Conservation (phyloP, 30 jellyfish, hydroid and myxozoan species). For the Cassiopea xamachana region DNA sequence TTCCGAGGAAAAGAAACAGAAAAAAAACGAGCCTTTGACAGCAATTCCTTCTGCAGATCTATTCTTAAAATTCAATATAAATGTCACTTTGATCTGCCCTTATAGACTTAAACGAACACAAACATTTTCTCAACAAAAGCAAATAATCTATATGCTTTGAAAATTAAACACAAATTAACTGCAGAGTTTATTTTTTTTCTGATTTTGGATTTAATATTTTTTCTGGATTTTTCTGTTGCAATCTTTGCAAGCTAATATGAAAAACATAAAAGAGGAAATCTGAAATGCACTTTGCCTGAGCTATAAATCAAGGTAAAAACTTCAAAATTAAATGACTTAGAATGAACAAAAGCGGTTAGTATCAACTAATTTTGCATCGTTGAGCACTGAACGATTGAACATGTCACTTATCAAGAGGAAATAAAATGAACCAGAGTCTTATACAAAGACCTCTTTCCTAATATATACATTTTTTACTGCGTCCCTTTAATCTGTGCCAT, state of each 20-base stretch:
- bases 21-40: constrained; percentile 18
- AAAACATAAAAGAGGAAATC: not conserved
- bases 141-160: constrained; percentile 28
- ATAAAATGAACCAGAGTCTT: not conserved
- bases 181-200: not conserved
- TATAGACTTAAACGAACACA: constrained; percentile 37
- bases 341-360: not conserved
- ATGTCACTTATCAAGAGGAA: not conserved
- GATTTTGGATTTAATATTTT: not conserved
- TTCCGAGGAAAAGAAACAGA: not conserved
- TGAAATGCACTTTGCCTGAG: not conserved
- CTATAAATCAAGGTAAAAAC: not conserved
- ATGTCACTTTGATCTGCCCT: constrained; percentile 67
- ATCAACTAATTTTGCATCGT: constrained; percentile 1
- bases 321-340: constrained; percentile 9
- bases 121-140: constrained; percentile 24
- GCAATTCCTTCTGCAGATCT: constrained; percentile 78
- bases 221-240: not conserved
- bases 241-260: not conserved
- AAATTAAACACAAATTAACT: constrained; percentile 47
- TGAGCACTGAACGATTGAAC: constrained; percentile 8
- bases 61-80: constrained; percentile 24
- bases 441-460: constrained; percentile 15
- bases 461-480: constrained; percentile 33
- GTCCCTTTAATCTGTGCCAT: not conserved